Evolutionary conservation across 2,113 vertebrate species (phyloP).

Genomic region (Candoia aspera): DNA sequence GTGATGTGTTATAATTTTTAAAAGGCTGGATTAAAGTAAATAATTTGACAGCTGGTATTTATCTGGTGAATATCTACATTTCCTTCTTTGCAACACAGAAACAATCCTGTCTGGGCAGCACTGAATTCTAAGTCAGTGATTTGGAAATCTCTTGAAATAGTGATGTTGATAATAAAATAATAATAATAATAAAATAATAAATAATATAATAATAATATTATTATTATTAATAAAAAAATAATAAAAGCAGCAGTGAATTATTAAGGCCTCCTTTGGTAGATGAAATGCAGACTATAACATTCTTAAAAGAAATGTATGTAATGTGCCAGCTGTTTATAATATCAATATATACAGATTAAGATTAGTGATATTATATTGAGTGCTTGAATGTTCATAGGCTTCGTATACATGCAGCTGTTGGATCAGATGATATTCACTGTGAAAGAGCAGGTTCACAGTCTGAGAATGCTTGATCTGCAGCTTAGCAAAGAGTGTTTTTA

Average conservation of each 20-base stretch:
- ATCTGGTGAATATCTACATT: not conserved
- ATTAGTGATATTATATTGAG: not conserved
- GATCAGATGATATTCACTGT: not conserved
- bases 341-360: not conserved
- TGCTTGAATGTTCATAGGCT: not conserved
- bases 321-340: not conserved
- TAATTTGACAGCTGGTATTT: not conserved
- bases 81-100: not conserved
- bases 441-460: not conserved
- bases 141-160: slow-evolving; percentile 5
- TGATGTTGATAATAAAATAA: not conserved
- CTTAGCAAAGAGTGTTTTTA: not conserved
- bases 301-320: slow-evolving; percentile 18
- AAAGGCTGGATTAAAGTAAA: not conserved
- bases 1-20: not conserved
- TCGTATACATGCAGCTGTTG: not conserved
- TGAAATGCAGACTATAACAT: slow-evolving; percentile 7
- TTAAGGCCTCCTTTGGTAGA: not conserved
- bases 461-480: not conserved
- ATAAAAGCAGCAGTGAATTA: not conserved
- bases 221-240: too few relatives aligned
- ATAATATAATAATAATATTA: too few relatives aligned
- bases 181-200: too few relatives aligned
- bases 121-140: not conserved
- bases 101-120: not conserved